Evolutionary conservation across 2,113 vertebrate genomes (phyloP).

Genomic region (Tachysurus fulvidraco): DNA sequence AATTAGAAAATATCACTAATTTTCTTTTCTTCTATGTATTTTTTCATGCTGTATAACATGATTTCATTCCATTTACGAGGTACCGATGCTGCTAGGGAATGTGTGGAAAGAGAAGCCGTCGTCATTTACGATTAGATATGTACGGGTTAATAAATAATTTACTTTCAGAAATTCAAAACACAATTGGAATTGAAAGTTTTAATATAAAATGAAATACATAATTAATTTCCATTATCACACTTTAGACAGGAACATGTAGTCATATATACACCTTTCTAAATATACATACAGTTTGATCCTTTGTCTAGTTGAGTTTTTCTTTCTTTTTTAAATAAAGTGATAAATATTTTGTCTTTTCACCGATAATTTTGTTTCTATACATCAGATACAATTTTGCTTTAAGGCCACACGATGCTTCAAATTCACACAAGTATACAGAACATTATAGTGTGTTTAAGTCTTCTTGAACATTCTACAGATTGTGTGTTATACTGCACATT

Average conservation of each 20-base stretch:
- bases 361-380: not conserved
- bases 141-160: not conserved
- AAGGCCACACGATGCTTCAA: not conserved
- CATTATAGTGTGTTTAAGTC: not conserved
- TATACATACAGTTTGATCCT: not conserved
- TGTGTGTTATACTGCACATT: slow-evolving; percentile 22
- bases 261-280: not conserved
- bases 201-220: not conserved
- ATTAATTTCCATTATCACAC: not conserved
- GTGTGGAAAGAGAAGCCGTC: not conserved
- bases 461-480: not conserved
- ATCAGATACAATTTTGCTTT: not conserved
- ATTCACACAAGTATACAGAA: not conserved
- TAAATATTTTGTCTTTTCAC: too few species aligned
- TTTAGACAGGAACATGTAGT: not conserved
- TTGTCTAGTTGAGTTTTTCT: not conserved
- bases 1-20: not conserved
- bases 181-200: not conserved
- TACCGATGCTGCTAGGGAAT: not conserved
- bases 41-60: not conserved
- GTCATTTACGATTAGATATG: not conserved
- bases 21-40: not conserved
- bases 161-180: not conserved
- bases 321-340: too few species aligned
- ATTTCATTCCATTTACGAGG: not conserved